These are phyloP conservation scores for Drosophila fulvimacula DNA, from an alignment of 2,888 invertebrate genomes.

Conservation along the genomic window DNA sequence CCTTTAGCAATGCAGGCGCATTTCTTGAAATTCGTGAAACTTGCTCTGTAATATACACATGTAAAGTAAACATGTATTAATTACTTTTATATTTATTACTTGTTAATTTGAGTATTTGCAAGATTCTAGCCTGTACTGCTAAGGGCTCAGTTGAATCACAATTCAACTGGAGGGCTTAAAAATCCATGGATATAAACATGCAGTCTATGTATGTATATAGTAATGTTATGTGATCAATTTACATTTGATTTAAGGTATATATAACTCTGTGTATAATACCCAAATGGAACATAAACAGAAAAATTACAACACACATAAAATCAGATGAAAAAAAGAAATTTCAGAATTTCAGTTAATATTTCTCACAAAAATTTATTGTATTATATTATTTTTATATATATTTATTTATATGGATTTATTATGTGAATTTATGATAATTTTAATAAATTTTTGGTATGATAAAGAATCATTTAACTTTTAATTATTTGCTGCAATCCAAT, in stretches of 20 bases:
- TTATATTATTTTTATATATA: too few species aligned
- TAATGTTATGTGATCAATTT: too few species aligned
- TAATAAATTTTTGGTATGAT: too few species aligned
- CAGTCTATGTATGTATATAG: too few species aligned
- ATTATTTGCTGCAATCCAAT: not conserved
- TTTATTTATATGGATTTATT: too few species aligned
- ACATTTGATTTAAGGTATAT: not conserved
- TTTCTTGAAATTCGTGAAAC: not conserved
- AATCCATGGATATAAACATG: too few species aligned
- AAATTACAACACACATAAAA: too few species aligned
- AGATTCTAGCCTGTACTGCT: not conserved
- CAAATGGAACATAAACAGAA: not conserved
- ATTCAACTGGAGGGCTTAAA: not conserved
- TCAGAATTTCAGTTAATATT: too few species aligned
- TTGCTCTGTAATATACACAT: not conserved
- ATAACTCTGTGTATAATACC: not conserved
- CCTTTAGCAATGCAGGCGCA: not conserved
- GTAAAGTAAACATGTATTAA: not conserved
- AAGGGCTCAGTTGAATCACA: not conserved
- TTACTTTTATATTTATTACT: not conserved
- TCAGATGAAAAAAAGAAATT: too few species aligned
- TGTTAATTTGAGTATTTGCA: not conserved
- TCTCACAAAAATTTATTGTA: too few species aligned
- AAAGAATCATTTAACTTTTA: not conserved
- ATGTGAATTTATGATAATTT: too few species aligned